phyloP scores from a whole-genome alignment of 92 coral and sea anemone genomes.

The Parazoanthus darwini region DNA sequence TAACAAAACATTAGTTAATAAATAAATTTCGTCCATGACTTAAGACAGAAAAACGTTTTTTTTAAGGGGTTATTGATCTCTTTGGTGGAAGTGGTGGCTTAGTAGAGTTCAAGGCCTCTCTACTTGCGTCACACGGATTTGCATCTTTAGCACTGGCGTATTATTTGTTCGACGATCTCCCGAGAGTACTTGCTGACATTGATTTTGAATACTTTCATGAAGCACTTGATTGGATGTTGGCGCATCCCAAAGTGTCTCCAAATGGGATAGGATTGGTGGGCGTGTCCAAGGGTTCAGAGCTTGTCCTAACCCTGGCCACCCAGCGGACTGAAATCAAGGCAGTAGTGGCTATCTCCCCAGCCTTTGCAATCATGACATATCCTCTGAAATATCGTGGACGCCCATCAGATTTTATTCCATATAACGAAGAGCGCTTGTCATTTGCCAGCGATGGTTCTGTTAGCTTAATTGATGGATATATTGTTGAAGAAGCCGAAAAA shows the following conservation, averaged over 20 bases:
- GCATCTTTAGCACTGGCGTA: constrained; percentile 72
- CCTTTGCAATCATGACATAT: constrained; percentile 14
- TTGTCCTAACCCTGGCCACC: constrained; percentile 56
- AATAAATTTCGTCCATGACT: too few species aligned
- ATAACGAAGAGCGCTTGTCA: background rate
- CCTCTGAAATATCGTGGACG: constrained; percentile 46
- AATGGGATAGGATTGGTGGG: constrained; percentile 66
- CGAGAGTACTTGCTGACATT: constrained; percentile 48
- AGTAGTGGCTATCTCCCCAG: constrained; percentile 46
- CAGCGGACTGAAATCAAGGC: constrained; percentile 57
- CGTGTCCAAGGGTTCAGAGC: constrained; percentile 65
- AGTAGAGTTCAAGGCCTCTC: constrained; percentile 75
- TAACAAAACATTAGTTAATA: too few species aligned
- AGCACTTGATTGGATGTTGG: constrained; percentile 69
- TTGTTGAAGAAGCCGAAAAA: constrained; percentile 19
- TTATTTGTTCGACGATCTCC: constrained; percentile 68
- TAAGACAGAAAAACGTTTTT: too few species aligned
- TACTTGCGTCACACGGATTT: constrained; percentile 80
- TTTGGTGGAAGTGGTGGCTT: constrained; percentile 80
- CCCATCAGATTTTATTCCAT: background rate
- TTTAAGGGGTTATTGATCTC: constrained; percentile 71
- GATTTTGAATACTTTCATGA: constrained; percentile 77
- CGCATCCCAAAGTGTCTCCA: constrained; percentile 48
- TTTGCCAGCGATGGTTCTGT: constrained; percentile 33
- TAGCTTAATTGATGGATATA: background rate